Evolutionary conservation across 2,888 invertebrate species (phyloP).

Genomic region (Melanchra persicariae): DNA sequence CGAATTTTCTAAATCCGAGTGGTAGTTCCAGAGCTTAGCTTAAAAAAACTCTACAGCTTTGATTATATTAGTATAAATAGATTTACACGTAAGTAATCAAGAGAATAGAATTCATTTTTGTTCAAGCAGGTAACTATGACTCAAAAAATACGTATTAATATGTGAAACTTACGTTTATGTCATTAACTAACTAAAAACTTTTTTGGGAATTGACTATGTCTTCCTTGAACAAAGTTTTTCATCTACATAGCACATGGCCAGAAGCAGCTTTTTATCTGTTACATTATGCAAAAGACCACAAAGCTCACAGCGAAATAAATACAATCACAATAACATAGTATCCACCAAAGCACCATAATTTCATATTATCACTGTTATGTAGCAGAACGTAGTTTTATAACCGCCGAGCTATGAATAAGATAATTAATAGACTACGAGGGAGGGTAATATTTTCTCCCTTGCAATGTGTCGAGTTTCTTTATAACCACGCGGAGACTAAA

Average conservation of each 20-base stretch:
- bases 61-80: no score
- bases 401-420: conserved; percentile 48
- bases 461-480: conserved; percentile 55
- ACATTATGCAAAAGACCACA: no score
- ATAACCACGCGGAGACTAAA: conserved; percentile 48
- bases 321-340: conserved; percentile 33
- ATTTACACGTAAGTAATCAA: no score
- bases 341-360: conserved; percentile 8
- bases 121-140: no score
- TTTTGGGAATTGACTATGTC: neutral
- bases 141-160: no score
- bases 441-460: conserved; percentile 46
- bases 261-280: neutral
- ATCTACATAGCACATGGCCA: neutral
- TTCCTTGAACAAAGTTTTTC: neutral
- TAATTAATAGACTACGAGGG: conserved; percentile 52
- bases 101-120: no score
- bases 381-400: conserved; percentile 47
- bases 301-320: conserved; percentile 14
- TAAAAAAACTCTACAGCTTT: no score
- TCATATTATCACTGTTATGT: conserved; percentile 25
- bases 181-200: no score
- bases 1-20: no score
- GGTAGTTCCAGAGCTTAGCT: no score
- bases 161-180: no score